Evolutionary conservation across 1,140 invertebrate species (phyloP), one percentile per base, ranked within the genome.

Genomic region (Lucilia cuprina): DNA sequence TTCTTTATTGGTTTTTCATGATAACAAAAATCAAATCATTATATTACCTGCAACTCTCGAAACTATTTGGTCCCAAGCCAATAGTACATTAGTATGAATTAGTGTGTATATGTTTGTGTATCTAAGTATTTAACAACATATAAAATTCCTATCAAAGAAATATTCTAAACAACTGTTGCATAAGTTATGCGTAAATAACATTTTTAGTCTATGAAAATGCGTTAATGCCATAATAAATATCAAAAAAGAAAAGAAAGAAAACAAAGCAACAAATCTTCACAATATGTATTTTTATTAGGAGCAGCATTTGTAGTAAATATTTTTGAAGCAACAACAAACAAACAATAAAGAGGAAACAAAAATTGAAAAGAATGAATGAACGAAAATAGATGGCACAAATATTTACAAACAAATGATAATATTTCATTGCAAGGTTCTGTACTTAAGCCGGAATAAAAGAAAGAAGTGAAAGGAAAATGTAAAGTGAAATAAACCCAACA

Each of bases 191-290:
- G 77, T 47, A 80, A 80, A 80, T 80, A 80, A 80, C 47, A 49
- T 80, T 21, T 80, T 19, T 41, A 80, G 77, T 80, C 77, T 80
- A 50, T 80, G 77, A 80, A 80, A 80, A 80, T 80, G 77, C 77
- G 77, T 80, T 80, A 80, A 80, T 80, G 77, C 77, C 77, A 80
- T 50, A 50, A 80, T 80, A 80, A 80, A 80, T 80, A 80, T 80
- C 41, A 12, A 80, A 41, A 21, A 49, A 80, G 1, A 80, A 13
- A 80, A 78, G 47, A 47, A 47, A 3, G n/a, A 30, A 60, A 14
- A 17, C 50, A 60, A 14, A 60, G 13, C 17, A 14, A 60, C 10
- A 60, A n/a, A 17, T n/a, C 13, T n/a, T 0, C 50, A 60, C 50
- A 60, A 60, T 60, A 60, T 60, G 50, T 60, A 78, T 47, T 41